Evolutionary conservation across 2,113 vertebrate species (phyloP), one percentile per base, ranked within the genome.

Genomic region (Rhinopithecus roxellana): DNA sequence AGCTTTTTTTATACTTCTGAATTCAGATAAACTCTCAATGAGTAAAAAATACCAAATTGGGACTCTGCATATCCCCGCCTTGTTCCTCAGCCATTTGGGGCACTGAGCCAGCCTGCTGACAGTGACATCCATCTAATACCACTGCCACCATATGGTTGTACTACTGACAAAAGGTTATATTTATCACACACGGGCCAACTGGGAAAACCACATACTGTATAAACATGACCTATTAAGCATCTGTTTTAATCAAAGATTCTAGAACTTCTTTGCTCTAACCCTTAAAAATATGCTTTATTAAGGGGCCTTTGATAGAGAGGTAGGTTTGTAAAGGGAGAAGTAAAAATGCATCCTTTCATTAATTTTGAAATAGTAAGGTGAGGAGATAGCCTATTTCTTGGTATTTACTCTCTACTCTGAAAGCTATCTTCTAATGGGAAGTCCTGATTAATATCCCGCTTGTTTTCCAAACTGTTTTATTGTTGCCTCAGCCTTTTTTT

Each of bases 221-320:
- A 57, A 64, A 9, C 13, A 48, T 84, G 83, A 43, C 87, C 80
- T 89, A 22, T 79, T 77, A 83, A 79, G 48, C 84, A 45, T 91
- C 74, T 72, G 3, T 75, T 92, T 91, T 80, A 25, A 22, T 75
- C 52, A 89, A 35, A 94, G n/a, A 40, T 67, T 57, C 22, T 74
- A 69, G 59, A 91, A 50, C 38, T 57, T 87, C 64, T 18, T 50
- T 92, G 38, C 11, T 82, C 9, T 72, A 48, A 77, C 61, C 59
- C 59, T 38, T 92, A 69, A 38, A 43, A 72, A 23, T 89, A 22
- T 57, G 67, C 59, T 89, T 69, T 84, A 43, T 23, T 70, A 70
- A 67, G 84, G 74, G 50, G 9, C 69, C 57, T 94, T 96, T 93
- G 83, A 40, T 30, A 93, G 23, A 61, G 55, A 92, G 80, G 77